Evolutionary conservation across 35 echinoderm and acorn worm genomes (phyloP), one percentile per base, ranked within the genome.

Genomic region (Hemicentrotus pulcherrimus): DNA sequence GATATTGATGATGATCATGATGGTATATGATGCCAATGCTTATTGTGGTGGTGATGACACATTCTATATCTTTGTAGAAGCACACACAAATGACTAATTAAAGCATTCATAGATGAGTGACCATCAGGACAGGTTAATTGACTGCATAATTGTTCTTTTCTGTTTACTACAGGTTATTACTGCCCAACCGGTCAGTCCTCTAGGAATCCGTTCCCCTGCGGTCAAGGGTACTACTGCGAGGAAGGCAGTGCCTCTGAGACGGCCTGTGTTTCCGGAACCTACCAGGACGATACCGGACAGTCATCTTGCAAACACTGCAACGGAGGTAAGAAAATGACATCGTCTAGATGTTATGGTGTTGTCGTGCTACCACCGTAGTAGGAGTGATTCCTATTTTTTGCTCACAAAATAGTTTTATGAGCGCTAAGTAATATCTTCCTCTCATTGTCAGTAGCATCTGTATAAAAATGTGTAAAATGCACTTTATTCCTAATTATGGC

Each of bases 221-320:
- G 88, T 11, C 12, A 93, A 32, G 98, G 98, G 0, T 96, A 99
- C 78, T 99, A 99, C 92, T 99, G 98, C 86, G 86, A 61, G 18
- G 47, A 60, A 11, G 98, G 98, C 28, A 98, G 96, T n/a, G 94
- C 97, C 7, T 95, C 97, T 19, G 88, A 97, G 92, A 95, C 95
- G 33, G 95, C 86, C 18, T 99, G 98, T 85, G 14, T 88, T 12
- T 99, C 98, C 18, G 98, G 98, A 14, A 95, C 89, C 7, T 99
- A 99, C 94, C 98, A 99, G 94, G 96, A 99, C 85, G 97, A 99
- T 50, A 86, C n/a, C 22, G 95, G 94, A 24, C 98, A 99, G 89
- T 87, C 94, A 32, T 31, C 93, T 8, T 99, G 98, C 95, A 99
- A 99, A 91, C 91, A 93, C 2, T 99, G 98, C 61, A 55, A 94